phyloP scores from a whole-genome alignment of 1,140 invertebrate genomes.

The Drosophila busckii region DNA sequence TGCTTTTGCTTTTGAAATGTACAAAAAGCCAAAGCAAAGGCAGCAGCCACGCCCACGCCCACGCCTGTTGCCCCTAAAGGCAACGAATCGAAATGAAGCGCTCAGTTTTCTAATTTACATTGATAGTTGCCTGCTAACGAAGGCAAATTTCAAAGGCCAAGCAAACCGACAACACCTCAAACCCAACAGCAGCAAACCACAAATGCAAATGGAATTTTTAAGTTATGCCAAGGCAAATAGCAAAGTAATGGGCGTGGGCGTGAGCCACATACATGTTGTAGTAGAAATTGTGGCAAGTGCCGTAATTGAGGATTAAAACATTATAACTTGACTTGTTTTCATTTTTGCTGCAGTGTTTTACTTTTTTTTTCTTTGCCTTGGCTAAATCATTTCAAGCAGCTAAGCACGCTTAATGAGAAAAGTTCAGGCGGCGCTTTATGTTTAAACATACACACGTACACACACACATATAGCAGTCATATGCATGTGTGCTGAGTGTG shows the following conservation, averaged over 20 bases:
- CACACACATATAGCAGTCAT: not conserved
- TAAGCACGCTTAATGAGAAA: conserved; percentile 77
- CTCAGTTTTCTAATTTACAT: conserved; percentile 66
- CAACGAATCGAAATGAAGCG: conserved; percentile 65
- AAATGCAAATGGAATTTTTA: conserved; percentile 75
- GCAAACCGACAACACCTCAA: no score
- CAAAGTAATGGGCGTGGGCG: not conserved
- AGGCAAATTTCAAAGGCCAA: conserved; percentile 60
- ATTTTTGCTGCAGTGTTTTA: no score
- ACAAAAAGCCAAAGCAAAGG: conserved; percentile 21
- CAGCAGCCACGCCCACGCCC: conserved; percentile 12
- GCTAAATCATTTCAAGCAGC: conserved; percentile 74
- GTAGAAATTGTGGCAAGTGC: conserved; percentile 65
- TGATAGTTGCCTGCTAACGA: conserved; percentile 69
- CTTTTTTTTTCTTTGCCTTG: no score
- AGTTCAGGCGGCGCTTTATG: conserved; percentile 61
- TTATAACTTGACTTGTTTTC: conserved; percentile 77
- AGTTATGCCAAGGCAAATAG: conserved; percentile 64
- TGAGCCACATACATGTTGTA: not conserved
- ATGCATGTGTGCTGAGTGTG: conserved; percentile 5
- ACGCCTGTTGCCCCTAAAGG: no score
- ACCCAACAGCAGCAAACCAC: conserved; percentile 26
- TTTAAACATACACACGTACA: conserved; percentile 42
- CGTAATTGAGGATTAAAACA: conserved; percentile 77
- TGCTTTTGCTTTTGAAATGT: conserved; percentile 34